phyloP scores from a whole-genome alignment of 2,113 vertebrate genomes.

The Semnopithecus entellus region DNA sequence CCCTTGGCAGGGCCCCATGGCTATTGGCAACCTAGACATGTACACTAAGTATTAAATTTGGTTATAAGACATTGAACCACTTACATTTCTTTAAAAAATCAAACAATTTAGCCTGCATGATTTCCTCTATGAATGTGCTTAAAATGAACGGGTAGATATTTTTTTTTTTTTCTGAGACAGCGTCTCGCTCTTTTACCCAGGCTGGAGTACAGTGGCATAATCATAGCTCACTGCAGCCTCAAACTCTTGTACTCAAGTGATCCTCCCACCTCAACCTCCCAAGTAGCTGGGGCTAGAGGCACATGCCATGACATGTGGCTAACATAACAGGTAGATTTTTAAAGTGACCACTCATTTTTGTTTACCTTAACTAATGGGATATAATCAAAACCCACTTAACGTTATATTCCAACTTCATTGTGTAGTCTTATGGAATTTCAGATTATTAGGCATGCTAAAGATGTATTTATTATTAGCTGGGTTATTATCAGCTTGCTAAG shows the following conservation, averaged over 20 bases:
- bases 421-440: neutral
- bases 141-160: slow-evolving; percentile 7
- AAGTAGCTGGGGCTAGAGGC: too few relatives aligned
- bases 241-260: too few relatives aligned
- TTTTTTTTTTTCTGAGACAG: neutral
- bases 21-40: neutral
- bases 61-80: neutral
- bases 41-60: neutral
- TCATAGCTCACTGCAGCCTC: too few relatives aligned
- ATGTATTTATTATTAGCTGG: neutral
- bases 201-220: too few relatives aligned
- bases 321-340: neutral
- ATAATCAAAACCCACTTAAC: slow-evolving; percentile 27
- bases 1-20: slow-evolving; percentile 29
- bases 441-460: neutral
- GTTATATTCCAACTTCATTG: neutral
- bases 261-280: too few relatives aligned
- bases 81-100: slow-evolving; percentile 26
- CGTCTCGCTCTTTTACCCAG: too few relatives aligned
- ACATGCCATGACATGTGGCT: too few relatives aligned
- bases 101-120: neutral
- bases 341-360: neutral
- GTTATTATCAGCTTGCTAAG: slow-evolving; percentile 2
- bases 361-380: slow-evolving; percentile 38
- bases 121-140: slow-evolving; percentile 36